A percentile compares a stretch with the other conserved stretches of the same genome.
Evolutionary conservation across 2,113 vertebrate genomes (phyloP).

Genomic region (Cottus gobio): DNA sequence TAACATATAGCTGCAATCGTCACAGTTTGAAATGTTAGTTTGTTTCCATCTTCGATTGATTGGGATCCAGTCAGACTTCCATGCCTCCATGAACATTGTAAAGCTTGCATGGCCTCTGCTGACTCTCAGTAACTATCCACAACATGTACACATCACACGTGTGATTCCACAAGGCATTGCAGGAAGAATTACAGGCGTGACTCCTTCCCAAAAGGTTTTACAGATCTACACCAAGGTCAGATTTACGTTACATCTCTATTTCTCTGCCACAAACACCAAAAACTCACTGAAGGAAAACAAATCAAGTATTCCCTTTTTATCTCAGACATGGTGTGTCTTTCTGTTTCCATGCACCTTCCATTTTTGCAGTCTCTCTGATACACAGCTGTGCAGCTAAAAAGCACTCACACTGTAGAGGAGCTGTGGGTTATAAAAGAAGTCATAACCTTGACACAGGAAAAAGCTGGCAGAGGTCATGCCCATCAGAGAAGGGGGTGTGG

Average conservation of each 20-base stretch:
- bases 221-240: not conserved
- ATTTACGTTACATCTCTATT: not conserved
- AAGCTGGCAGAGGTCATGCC: conserved; percentile 5
- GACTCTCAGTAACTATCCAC: too few species aligned
- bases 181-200: not conserved
- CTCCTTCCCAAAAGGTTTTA: not conserved
- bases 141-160: too few species aligned
- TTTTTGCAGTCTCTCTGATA: not conserved
- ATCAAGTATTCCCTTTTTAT: not conserved
- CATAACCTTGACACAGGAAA: conserved; percentile 17
- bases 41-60: not conserved
- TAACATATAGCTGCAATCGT: not conserved
- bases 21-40: not conserved
- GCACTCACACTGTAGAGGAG: not conserved
- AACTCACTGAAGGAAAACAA: not conserved
- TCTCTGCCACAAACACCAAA: not conserved
- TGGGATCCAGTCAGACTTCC: not conserved
- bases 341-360: not conserved
- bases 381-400: not conserved
- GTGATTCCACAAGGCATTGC: too few species aligned
- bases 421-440: conserved; percentile 16
- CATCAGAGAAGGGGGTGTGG: not conserved
- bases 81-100: not conserved
- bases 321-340: not conserved
- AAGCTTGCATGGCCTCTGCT: not conserved